Evolutionary conservation across 1,140 invertebrate genomes (phyloP).

Genomic region (Atopsyche davidsoni): DNA sequence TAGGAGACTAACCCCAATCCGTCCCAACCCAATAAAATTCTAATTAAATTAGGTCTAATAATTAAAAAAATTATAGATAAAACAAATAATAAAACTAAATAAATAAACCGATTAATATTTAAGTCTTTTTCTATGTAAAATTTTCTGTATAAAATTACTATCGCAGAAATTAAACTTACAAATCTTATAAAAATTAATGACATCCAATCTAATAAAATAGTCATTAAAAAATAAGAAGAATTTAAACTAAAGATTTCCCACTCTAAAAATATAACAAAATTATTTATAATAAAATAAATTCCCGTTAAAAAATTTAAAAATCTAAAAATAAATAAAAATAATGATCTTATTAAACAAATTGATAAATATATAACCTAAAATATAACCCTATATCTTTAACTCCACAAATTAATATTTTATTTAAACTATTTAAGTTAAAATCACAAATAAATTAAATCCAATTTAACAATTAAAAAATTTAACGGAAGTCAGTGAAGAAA

Average conservation of each 20-base stretch:
- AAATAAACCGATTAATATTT: slow-evolving; percentile 51
- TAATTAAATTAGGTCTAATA: slow-evolving; percentile 59
- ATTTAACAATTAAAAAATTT: background rate
- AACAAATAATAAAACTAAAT: slow-evolving; percentile 58
- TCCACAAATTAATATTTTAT: slow-evolving; percentile 50
- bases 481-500: too few species aligned
- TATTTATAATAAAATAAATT: too few species aligned
- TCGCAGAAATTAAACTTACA: slow-evolving; percentile 56
- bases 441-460: slow-evolving; percentile 40
- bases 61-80: slow-evolving; percentile 61
- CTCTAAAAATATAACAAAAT: too few species aligned
- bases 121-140: slow-evolving; percentile 51
- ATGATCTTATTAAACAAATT: too few species aligned
- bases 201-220: slow-evolving; percentile 57
- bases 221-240: too few species aligned
- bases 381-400: slow-evolving; percentile 34
- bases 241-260: too few species aligned
- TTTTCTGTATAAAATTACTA: slow-evolving; percentile 54
- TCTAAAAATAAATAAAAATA: too few species aligned
- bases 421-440: slow-evolving; percentile 47
- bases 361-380: background rate
- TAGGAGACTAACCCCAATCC: slow-evolving; percentile 61
- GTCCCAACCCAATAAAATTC: too few species aligned
- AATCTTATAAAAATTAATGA: slow-evolving; percentile 51
- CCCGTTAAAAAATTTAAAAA: too few species aligned